Conservation (phyloP, 2,888 invertebrate genomes). For the Lamellibrachia satsuma region DNA sequence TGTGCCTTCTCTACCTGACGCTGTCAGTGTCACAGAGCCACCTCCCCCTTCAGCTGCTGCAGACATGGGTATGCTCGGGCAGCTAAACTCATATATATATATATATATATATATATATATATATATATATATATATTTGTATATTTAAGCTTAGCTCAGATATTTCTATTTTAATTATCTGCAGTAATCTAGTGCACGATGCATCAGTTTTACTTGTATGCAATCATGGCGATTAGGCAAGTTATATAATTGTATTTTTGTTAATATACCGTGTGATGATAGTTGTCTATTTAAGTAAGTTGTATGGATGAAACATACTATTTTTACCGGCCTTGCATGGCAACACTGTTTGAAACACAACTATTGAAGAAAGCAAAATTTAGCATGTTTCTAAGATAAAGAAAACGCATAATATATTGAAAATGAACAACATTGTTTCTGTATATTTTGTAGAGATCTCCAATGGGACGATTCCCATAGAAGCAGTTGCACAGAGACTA, state of each 20-base stretch:
- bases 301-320: not conserved
- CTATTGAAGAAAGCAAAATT: not conserved
- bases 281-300: not conserved
- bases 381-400: not conserved
- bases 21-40: not conserved
- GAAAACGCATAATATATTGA: not conserved
- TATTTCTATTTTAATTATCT: not conserved
- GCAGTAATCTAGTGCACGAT: not conserved
- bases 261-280: not conserved
- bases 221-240: not conserved
- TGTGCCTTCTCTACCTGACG: not conserved
- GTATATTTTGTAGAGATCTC: not conserved
- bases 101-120: too few species aligned
- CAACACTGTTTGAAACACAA: not conserved
- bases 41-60: not conserved
- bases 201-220: not conserved
- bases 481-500: slow-evolving; percentile 14
- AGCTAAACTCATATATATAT: too few species aligned
- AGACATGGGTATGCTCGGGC: not conserved
- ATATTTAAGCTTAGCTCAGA: not conserved
- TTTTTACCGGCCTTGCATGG: not conserved
- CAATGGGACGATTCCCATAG: not conserved
- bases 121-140: too few species aligned
- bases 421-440: not conserved
- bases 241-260: not conserved